phyloP scores from a whole-genome alignment of 2,113 vertebrate genomes.

The Malurus melanocephalus region DNA sequence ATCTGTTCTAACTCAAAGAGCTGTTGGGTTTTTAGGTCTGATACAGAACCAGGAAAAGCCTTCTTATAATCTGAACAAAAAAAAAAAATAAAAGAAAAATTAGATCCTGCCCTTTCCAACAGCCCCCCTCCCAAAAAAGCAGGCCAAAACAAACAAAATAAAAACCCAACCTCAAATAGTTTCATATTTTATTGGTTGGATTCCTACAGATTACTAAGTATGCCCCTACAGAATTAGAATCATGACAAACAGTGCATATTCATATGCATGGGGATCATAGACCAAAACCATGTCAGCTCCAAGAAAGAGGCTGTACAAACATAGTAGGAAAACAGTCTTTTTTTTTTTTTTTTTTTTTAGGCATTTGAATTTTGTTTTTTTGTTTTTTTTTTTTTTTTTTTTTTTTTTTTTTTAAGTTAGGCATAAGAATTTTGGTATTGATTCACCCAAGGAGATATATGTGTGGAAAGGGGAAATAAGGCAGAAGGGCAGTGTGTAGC shows the following conservation, averaged over 20 bases:
- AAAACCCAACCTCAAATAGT: background rate
- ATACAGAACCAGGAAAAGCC: background rate
- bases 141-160: background rate
- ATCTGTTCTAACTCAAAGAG: slow-evolving; percentile 9
- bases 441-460: background rate
- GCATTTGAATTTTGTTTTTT: background rate
- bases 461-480: background rate
- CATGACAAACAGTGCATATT: background rate
- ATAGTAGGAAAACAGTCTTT: background rate
- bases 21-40: background rate
- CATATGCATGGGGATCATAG: background rate
- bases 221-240: background rate
- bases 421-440: background rate
- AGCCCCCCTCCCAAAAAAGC: rapidly evolving
- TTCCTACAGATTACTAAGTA: background rate
- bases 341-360: background rate
- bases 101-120: background rate
- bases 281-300: background rate
- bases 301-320: background rate
- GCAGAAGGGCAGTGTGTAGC: background rate
- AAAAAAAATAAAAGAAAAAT: background rate
- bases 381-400: background rate
- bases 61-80: background rate
- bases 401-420: background rate
- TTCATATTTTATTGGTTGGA: background rate